A percentile compares a stretch with the other conserved stretches of the same genome.
Conservation (phyloP, 2,888 invertebrate species). For the Trissonchulus latispiculum region DNA sequence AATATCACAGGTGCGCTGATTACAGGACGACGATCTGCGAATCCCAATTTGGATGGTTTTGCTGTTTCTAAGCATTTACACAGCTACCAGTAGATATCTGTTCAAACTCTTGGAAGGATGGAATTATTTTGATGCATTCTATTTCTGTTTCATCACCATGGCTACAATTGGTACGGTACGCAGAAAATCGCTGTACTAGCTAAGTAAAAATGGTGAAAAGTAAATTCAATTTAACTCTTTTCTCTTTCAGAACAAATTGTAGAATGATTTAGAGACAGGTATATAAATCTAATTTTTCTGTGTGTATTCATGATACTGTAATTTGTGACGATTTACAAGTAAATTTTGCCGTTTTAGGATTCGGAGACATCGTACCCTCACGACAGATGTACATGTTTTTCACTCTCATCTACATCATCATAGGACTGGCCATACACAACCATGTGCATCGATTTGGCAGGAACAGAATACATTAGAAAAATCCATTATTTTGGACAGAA, state of each 20-base stretch:
- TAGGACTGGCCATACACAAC: constrained; percentile 42
- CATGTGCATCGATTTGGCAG: constrained; percentile 43
- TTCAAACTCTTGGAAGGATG: constrained; percentile 18
- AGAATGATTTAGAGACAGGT: background rate
- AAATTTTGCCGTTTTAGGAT: too few species aligned
- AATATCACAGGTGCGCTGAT: too few species aligned
- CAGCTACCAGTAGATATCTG: constrained; percentile 13
- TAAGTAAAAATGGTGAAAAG: too few species aligned
- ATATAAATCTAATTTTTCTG: background rate
- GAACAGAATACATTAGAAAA: too few species aligned
- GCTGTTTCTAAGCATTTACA: constrained; percentile 5
- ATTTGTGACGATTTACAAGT: too few species aligned
- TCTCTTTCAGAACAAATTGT: constrained; percentile 2
- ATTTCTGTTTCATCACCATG: constrained; percentile 21
- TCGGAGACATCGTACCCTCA: constrained; percentile 42
- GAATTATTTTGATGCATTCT: constrained; percentile 16
- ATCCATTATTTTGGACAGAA: too few species aligned
- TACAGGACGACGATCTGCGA: constrained; percentile 14
- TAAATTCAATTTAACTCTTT: too few species aligned
- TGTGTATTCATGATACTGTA: background rate
- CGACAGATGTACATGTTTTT: constrained; percentile 41
- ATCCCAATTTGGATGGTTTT: constrained; percentile 13
- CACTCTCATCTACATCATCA: constrained; percentile 43
- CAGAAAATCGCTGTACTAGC: too few species aligned
- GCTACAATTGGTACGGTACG: constrained; percentile 16